Conservation (phyloP, 2,797 vertebrate genomes). For the Pseudomugil tenellus region DNA sequence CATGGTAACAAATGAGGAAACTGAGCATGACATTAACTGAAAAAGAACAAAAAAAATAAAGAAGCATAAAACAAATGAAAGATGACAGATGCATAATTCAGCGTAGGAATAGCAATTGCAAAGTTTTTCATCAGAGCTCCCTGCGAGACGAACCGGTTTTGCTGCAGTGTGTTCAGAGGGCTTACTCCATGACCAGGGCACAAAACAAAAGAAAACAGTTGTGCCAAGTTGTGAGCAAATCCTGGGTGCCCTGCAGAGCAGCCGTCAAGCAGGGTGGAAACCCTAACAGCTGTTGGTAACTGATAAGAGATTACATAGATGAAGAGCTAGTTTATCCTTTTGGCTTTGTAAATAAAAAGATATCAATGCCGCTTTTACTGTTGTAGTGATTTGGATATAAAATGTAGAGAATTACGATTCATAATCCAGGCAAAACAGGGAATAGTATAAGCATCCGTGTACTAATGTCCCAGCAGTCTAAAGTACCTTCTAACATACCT, state of each 20-base stretch:
- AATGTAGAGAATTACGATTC: neutral
- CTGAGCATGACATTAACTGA: neutral
- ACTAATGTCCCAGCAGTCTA: neutral
- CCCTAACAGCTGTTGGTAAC: constrained; percentile 13
- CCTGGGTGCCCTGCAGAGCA: constrained; percentile 6
- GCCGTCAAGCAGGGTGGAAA: constrained; percentile 1
- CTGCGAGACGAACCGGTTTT: neutral
- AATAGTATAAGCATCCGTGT: neutral
- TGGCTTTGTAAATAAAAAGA: constrained; percentile 1
- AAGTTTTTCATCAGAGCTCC: constrained; percentile 10
- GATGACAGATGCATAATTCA: neutral
- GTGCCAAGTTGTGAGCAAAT: constrained; percentile 1
- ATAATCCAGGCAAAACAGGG: neutral
- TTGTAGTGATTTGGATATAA: neutral
- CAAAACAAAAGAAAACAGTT: neutral
- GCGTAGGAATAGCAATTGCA: neutral
- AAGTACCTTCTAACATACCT: neutral
- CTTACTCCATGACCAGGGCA: neutral
- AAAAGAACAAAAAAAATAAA: neutral
- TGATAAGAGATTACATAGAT: constrained; percentile 18
- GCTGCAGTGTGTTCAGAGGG: neutral
- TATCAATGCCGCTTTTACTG: neutral
- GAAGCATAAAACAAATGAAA: neutral
- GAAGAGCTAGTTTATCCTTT: constrained; percentile 9
- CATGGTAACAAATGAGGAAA: neutral